These are phyloP conservation scores for Drosophila subobscura DNA, from an alignment of 1,140 invertebrate species.

Conservation along the genomic window DNA sequence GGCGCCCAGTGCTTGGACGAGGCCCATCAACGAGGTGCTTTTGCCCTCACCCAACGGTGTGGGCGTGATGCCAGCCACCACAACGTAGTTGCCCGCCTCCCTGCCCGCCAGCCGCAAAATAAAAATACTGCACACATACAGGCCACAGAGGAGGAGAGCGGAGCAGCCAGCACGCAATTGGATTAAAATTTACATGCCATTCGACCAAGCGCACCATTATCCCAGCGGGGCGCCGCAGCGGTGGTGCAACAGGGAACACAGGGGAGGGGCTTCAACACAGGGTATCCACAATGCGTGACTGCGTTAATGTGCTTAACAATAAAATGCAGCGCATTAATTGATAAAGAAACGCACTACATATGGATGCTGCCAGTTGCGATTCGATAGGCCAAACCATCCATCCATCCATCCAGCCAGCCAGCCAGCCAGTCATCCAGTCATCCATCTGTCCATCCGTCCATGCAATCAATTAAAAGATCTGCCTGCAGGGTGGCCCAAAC, in stretches of 20 bases:
- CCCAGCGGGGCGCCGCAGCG: slow-evolving; percentile 20
- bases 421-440: too few species aligned
- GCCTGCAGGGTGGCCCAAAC: slow-evolving; percentile 37
- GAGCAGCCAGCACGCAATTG: slow-evolving; percentile 77
- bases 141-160: slow-evolving; percentile 3
- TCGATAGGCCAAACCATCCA: slow-evolving; percentile 38
- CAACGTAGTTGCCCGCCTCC: slow-evolving; percentile 95
- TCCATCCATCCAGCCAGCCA: too few species aligned
- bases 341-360: slow-evolving; percentile 52
- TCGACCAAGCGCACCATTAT: slow-evolving; percentile 75
- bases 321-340: slow-evolving; percentile 81
- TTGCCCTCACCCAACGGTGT: slow-evolving; percentile 99
- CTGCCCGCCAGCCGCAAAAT: slow-evolving; percentile 88
- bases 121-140: slow-evolving; percentile 67
- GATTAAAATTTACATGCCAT: slow-evolving; percentile 79
- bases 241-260: not conserved
- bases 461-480: slow-evolving; percentile 47
- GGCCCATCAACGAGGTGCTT: slow-evolving; percentile 97
- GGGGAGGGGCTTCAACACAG: not conserved
- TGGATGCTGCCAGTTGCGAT: slow-evolving; percentile 29
- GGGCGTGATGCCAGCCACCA: slow-evolving; percentile 98
- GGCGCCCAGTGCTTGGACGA: slow-evolving; percentile 95
- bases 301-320: slow-evolving; percentile 82
- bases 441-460: slow-evolving; percentile 25
- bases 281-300: slow-evolving; percentile 65